Evolutionary conservation across 92 coral and sea anemone species (phyloP).

Genomic region (Porites lobata): DNA sequence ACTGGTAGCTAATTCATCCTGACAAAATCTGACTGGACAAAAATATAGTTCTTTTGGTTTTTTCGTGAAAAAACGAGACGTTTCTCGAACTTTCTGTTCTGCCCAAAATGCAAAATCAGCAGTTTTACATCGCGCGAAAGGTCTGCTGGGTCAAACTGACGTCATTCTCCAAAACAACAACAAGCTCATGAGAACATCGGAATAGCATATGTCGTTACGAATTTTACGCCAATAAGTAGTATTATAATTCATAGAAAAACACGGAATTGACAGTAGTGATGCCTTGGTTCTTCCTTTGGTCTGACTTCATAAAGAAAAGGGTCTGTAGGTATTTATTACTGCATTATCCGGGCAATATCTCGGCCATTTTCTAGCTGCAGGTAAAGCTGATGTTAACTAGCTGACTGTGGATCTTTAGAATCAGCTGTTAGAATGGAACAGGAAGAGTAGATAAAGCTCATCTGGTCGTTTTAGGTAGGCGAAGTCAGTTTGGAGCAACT

Average conservation of each 20-base stretch:
- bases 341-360: slow-evolving; percentile 69
- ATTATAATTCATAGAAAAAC: not conserved
- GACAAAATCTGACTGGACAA: slow-evolving; percentile 28
- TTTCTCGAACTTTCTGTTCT: too few relatives aligned
- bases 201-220: slow-evolving; percentile 15
- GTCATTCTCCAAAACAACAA: slow-evolving; percentile 94
- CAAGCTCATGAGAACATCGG: slow-evolving; percentile 65
- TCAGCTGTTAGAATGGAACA: slow-evolving; percentile 67
- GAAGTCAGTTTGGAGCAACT: not conserved
- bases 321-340: slow-evolving; percentile 98
- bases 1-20: not conserved
- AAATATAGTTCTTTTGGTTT: not conserved
- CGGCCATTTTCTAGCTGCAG: slow-evolving; percentile 92
- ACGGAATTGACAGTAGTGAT: slow-evolving; percentile 68
- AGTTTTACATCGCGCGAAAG: slow-evolving; percentile 10
- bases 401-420: slow-evolving; percentile 97
- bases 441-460: slow-evolving; percentile 97
- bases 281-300: slow-evolving; percentile 99
- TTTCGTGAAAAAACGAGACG: not conserved
- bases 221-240: slow-evolving; percentile 14
- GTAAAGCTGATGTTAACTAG: slow-evolving; percentile 98
- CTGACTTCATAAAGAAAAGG: slow-evolving; percentile 99
- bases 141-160: slow-evolving; percentile 64
- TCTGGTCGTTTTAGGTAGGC: slow-evolving; percentile 93
- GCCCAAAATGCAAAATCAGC: slow-evolving; percentile 21